phyloP scores from a whole-genome alignment of 2,888 invertebrate genomes.

The Ichneumon xanthorius region DNA sequence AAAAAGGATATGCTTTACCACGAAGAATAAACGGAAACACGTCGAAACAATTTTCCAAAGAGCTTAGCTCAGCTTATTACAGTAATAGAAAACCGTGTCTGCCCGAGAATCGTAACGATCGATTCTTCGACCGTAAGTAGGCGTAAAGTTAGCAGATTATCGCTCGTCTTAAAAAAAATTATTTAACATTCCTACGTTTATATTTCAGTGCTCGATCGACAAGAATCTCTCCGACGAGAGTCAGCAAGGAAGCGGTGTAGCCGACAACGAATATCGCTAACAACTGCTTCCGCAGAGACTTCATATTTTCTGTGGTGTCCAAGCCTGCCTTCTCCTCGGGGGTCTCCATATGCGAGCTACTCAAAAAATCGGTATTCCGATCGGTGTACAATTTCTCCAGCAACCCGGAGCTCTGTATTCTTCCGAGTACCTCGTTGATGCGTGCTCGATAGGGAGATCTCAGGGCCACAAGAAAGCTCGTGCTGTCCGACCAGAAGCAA shows the following conservation, averaged over 20 bases:
- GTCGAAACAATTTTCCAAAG: too few relatives aligned
- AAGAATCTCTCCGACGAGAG: conserved; percentile 51
- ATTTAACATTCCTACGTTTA: background rate
- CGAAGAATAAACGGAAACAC: too few relatives aligned
- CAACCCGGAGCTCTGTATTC: conserved; percentile 34
- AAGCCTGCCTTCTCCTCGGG: background rate
- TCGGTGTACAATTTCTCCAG: background rate
- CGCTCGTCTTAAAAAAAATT: too few relatives aligned
- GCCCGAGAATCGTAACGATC: too few relatives aligned
- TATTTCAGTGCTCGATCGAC: conserved; percentile 8
- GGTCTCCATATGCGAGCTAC: background rate
- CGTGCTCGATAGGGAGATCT: conserved; percentile 45
- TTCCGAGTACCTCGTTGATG: conserved; percentile 5
- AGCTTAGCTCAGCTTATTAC: too few relatives aligned
- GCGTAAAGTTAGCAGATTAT: too few relatives aligned
- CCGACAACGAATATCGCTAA: conserved; percentile 31
- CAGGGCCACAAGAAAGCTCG: conserved; percentile 43
- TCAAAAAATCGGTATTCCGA: background rate
- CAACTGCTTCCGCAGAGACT: conserved; percentile 24
- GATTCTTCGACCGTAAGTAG: too few relatives aligned
- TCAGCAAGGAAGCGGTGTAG: conserved; percentile 9
- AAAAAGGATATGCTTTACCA: too few relatives aligned
- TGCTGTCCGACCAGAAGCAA: conserved; percentile 58
- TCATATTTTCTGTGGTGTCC: background rate
- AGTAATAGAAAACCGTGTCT: too few relatives aligned